phyloP scores from a whole-genome alignment of 37 sponge, comb jelly and placozoan species.

The Halisarca cf. caerulea region DNA sequence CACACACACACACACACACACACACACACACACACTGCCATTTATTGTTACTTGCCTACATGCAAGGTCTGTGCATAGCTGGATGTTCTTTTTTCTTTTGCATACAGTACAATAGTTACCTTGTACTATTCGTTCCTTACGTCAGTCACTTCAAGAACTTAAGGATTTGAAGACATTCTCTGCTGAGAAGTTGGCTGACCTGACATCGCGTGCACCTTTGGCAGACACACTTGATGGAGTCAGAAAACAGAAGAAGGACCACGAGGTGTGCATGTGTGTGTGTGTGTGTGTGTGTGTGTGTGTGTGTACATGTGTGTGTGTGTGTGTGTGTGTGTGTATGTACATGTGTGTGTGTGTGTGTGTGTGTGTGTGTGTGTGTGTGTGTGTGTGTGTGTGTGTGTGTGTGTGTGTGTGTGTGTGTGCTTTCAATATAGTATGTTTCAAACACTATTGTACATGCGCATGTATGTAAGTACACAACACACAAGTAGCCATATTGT shows the following conservation, averaged over 20 bases:
- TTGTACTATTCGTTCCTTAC: no score
- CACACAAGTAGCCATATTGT: no score
- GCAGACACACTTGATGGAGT: conserved; percentile 22
- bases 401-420: conserved; percentile 2
- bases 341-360: neutral
- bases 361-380: neutral
- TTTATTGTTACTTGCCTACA: neutral
- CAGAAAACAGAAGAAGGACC: conserved; percentile 6
- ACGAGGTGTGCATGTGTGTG: neutral
- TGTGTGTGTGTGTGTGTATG: neutral
- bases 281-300: neutral
- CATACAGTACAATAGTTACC: no score
- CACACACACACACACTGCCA: no score
- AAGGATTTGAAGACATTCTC: neutral
- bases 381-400: neutral
- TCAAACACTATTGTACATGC: neutral
- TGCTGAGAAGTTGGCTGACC: neutral
- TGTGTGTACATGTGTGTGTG: neutral
- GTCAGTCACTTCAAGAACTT: neutral
- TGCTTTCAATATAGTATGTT: neutral
- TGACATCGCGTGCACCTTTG: neutral
- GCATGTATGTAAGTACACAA: no score
- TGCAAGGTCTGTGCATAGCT: neutral
- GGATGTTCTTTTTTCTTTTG: neutral
- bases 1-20: no score